Conservation (phyloP, 2,888 invertebrate species). For the Sepiola atlantica region DNA sequence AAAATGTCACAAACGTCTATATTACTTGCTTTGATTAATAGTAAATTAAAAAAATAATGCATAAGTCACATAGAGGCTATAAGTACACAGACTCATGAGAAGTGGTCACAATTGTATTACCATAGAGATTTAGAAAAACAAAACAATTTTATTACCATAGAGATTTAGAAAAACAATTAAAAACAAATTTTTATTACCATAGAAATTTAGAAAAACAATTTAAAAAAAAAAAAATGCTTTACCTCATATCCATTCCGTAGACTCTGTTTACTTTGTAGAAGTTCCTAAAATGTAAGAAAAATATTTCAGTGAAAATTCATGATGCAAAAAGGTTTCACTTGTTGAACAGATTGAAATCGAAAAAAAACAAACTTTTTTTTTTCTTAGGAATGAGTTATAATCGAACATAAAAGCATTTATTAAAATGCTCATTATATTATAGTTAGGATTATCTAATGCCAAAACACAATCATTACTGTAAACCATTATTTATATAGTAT, state of each 20-base stretch:
- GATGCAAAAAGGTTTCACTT: neutral
- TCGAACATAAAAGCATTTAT: neutral
- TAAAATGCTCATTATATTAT: neutral
- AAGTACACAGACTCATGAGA: no score
- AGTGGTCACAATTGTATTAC: neutral
- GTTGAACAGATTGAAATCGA: no score
- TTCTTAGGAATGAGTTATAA: neutral
- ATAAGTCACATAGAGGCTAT: no score
- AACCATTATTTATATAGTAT: neutral
- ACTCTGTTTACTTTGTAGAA: conserved; percentile 34
- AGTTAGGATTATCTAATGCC: no score
- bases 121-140: neutral
- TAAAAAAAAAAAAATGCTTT: neutral
- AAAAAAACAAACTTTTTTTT: no score
- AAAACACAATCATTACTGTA: neutral
- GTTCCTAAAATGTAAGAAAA: neutral
- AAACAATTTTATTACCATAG: no score
- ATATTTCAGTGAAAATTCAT: neutral
- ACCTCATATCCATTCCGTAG: conserved; percentile 44
- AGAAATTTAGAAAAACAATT: neutral
- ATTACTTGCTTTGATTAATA: no score
- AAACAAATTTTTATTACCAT: neutral
- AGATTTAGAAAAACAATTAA: neutral
- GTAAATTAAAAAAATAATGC: no score
- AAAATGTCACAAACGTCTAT: no score